Evolutionary conservation across 2,888 invertebrate genomes (phyloP).

Genomic region (Teleiodes luculella): DNA sequence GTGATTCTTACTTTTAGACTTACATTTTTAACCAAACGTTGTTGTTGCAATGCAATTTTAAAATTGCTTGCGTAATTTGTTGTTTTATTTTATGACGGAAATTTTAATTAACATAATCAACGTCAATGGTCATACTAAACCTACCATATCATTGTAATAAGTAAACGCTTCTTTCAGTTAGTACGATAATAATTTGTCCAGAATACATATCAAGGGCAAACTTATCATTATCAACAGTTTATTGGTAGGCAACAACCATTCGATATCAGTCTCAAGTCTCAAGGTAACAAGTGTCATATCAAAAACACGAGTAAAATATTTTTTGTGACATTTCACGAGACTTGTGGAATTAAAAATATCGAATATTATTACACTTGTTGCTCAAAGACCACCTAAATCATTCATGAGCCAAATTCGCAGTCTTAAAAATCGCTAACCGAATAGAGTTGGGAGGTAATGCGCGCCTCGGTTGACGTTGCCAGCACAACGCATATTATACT

Average conservation of each 20-base stretch:
- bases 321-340: neutral
- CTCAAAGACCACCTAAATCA: neutral
- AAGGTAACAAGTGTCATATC: slow-evolving; percentile 16
- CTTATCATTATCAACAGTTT: slow-evolving; percentile 35
- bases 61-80: too few species aligned
- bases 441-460: slow-evolving; percentile 25
- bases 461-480: slow-evolving; percentile 33
- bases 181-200: slow-evolving; percentile 5
- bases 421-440: neutral
- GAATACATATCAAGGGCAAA: slow-evolving; percentile 35
- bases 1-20: too few species aligned
- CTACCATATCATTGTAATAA: neutral
- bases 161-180: neutral
- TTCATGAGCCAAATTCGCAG: neutral
- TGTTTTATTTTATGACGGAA: too few species aligned
- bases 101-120: too few species aligned
- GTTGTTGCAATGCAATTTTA: too few species aligned
- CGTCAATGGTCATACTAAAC: neutral
- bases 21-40: too few species aligned
- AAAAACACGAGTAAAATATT: neutral
- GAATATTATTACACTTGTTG: neutral
- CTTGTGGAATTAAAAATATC: too few species aligned
- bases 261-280: slow-evolving; percentile 23
- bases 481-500: slow-evolving; percentile 25
- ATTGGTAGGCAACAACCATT: slow-evolving; percentile 25